A percentile compares a stretch with the other conserved stretches of the same genome.
Conservation (phyloP, 1,140 invertebrate species). For the Littorina saxatilis region DNA sequence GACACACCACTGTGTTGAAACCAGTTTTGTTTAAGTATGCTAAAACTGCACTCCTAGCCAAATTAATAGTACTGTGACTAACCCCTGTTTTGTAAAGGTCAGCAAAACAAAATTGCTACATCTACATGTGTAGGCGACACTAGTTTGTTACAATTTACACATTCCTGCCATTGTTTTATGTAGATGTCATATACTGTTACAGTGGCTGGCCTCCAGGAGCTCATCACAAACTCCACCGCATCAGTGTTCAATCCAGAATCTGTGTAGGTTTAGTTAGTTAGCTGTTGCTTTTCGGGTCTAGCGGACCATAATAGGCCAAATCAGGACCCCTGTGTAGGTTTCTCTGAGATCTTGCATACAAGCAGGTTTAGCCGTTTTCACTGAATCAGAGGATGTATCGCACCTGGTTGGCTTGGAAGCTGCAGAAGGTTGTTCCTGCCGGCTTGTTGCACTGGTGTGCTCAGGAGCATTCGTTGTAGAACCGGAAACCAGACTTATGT, state of each 20-base stretch:
- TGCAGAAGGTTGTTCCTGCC: background rate
- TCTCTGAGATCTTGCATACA: background rate
- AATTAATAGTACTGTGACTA: slow-evolving; percentile 7
- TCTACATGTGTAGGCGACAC: background rate
- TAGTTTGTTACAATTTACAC: background rate
- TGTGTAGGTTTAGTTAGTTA: too few relatives aligned
- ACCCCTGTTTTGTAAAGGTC: background rate
- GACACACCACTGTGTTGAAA: background rate
- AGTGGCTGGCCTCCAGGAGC: slow-evolving; percentile 38
- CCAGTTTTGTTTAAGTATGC: background rate
- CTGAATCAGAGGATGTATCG: slow-evolving; percentile 37
- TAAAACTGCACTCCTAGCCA: background rate
- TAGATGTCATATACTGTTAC: slow-evolving; percentile 31
- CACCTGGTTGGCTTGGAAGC: slow-evolving; percentile 31
- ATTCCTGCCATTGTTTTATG: slow-evolving; percentile 33
- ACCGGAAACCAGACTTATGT: slow-evolving; percentile 44
- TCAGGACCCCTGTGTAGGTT: too few relatives aligned
- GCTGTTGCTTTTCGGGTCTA: too few relatives aligned
- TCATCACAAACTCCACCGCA: slow-evolving; percentile 29
- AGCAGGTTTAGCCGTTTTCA: background rate
- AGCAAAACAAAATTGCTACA: slow-evolving; percentile 23
- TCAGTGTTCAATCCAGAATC: slow-evolving; percentile 16
- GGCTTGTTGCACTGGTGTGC: background rate
- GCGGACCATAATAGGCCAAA: too few relatives aligned
- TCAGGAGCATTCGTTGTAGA: slow-evolving; percentile 28